Evolutionary conservation across 53 echinoderm and acorn worm genomes (phyloP).

Genomic region (Crossaster papposus): DNA sequence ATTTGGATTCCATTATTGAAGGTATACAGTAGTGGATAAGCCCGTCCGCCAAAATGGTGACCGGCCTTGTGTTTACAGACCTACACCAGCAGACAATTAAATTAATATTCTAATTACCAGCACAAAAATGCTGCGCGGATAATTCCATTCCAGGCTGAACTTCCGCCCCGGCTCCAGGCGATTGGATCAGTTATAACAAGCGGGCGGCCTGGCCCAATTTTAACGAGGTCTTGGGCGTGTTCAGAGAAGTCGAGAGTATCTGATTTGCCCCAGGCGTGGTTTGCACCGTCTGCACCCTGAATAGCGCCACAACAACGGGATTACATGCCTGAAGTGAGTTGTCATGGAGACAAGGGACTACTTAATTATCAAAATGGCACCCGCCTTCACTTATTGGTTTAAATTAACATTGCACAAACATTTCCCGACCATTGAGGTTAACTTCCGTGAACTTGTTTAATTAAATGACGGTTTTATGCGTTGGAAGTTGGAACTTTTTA

Average conservation of each 20-base stretch:
- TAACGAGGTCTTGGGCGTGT: neutral
- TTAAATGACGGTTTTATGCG: too few relatives aligned
- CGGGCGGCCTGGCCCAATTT: neutral
- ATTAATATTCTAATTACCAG: conserved; percentile 27
- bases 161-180: conserved; percentile 6
- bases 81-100: conserved; percentile 26
- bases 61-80: conserved; percentile 44
- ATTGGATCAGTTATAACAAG: neutral
- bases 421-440: too few relatives aligned
- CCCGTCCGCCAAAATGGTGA: neutral
- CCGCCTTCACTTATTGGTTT: neutral
- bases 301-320: neutral
- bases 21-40: conserved; percentile 33
- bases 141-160: conserved; percentile 31
- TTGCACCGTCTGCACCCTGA: neutral
- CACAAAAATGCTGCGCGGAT: conserved; percentile 14
- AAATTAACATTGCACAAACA: too few relatives aligned
- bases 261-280: neutral
- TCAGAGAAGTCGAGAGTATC: neutral
- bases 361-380: neutral
- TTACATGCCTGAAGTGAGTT: neutral
- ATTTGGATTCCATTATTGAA: conserved; percentile 6
- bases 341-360: neutral
- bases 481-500: too few relatives aligned
- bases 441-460: too few relatives aligned